These are phyloP conservation scores for Rhabdomys pumilio DNA, from an alignment of 2,797 vertebrate species.

Conservation along the genomic window DNA sequence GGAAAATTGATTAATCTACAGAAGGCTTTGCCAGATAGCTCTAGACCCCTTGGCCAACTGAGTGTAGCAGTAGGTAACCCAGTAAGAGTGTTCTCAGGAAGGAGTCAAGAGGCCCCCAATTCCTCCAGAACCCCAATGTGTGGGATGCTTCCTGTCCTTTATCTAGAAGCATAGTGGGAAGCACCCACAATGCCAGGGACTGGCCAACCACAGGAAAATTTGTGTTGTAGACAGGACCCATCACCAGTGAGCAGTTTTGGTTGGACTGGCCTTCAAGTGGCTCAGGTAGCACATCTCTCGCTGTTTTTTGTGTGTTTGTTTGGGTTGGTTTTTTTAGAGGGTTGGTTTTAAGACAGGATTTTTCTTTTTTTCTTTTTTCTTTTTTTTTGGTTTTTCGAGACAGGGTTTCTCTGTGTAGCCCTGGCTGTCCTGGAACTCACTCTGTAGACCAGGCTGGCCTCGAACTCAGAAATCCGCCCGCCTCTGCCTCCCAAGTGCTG, in stretches of 20 bases:
- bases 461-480: background rate
- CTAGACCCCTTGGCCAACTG: fast-evolving
- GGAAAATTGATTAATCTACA: background rate
- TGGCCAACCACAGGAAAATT: background rate
- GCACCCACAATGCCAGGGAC: background rate
- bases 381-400: background rate
- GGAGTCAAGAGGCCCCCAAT: background rate
- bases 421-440: background rate
- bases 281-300: fast-evolving
- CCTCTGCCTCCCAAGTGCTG: background rate
- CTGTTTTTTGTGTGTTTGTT: background rate
- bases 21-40: background rate
- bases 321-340: background rate
- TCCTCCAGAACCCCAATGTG: background rate
- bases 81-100: background rate
- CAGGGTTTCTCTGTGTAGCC: background rate
- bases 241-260: too few relatives aligned
- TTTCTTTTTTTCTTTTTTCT: background rate
- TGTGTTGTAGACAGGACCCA: background rate
- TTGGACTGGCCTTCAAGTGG: background rate
- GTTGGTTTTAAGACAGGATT: background rate
- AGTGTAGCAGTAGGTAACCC: too few relatives aligned
- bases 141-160: background rate
- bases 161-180: background rate
- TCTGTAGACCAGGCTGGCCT: background rate